Percentiles rank a stretch among this genome's conserved stretches.
Evolutionary conservation across 2,113 vertebrate species (phyloP).

Genomic region (Chaetops frenatus): DNA sequence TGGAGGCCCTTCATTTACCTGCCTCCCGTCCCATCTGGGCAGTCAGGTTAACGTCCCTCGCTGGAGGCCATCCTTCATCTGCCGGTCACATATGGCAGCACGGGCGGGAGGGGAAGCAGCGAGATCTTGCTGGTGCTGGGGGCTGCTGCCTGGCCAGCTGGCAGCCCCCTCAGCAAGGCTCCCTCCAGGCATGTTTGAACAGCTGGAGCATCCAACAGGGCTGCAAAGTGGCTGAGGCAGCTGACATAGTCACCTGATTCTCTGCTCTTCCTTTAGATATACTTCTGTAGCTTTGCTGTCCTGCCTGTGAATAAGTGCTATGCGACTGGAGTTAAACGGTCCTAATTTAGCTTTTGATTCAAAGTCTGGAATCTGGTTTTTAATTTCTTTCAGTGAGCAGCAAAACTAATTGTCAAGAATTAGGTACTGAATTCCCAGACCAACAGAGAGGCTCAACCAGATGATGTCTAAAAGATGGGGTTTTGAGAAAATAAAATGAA

Average conservation of each 20-base stretch:
- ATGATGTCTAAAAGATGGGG: neutral
- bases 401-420: neutral
- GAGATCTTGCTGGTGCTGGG: accelerated
- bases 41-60: neutral
- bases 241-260: neutral
- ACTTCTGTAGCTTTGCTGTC: neutral
- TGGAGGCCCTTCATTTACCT: neutral
- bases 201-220: constrained; percentile 44
- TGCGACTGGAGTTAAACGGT: neutral
- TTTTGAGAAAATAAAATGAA: neutral
- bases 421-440: neutral
- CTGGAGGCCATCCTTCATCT: constrained; percentile 18
- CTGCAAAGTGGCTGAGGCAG: constrained; percentile 15
- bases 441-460: neutral
- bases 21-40: neutral
- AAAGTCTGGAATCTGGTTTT: neutral
- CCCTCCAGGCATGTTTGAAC: constrained; percentile 12
- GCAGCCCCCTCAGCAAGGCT: neutral
- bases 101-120: accelerated
- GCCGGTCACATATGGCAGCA: neutral
- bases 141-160: neutral
- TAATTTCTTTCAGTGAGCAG: neutral
- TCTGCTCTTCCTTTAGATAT: neutral
- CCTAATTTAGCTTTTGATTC: neutral
- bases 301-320: neutral